A percentile compares a stretch with the other conserved stretches of the same genome.
These are phyloP conservation scores for Temnothorax longispinosus DNA, from an alignment of 1,140 invertebrate species.

Conservation along the genomic window DNA sequence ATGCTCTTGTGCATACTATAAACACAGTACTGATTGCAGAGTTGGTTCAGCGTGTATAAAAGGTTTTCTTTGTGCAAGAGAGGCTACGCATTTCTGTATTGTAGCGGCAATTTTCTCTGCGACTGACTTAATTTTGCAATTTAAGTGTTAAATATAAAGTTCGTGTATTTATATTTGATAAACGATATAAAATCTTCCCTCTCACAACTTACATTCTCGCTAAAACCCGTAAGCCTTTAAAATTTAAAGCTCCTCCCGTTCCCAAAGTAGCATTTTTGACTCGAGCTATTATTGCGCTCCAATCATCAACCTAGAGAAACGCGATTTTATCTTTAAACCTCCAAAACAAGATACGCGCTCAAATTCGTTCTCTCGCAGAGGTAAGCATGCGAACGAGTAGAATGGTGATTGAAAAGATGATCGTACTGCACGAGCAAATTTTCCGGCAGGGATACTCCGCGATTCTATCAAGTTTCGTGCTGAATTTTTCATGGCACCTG, in stretches of 20 bases:
- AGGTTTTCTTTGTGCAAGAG: background rate
- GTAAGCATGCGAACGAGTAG: constrained; percentile 20
- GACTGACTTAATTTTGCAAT: background rate
- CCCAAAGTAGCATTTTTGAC: background rate
- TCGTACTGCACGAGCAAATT: constrained; percentile 42
- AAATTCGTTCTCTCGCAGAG: constrained; percentile 33
- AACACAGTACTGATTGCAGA: constrained; percentile 7
- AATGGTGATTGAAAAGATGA: constrained; percentile 66
- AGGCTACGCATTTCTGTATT: background rate
- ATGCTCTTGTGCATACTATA: background rate
- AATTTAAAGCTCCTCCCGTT: background rate
- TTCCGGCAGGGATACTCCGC: background rate
- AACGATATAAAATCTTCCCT: background rate
- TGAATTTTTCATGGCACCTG: constrained; percentile 71
- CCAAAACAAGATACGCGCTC: background rate
- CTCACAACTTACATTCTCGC: background rate
- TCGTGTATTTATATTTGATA: background rate
- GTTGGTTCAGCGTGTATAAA: constrained; percentile 9
- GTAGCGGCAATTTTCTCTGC: background rate
- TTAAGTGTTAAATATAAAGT: background rate
- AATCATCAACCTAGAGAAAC: constrained; percentile 12
- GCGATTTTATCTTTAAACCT: constrained; percentile 22
- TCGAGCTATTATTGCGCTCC: constrained; percentile 12
- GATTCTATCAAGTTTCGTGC: constrained; percentile 37
- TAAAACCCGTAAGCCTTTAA: background rate